Conservation (phyloP, 2,113 vertebrate genomes). For the Stomatorhinus ivindoensis region DNA sequence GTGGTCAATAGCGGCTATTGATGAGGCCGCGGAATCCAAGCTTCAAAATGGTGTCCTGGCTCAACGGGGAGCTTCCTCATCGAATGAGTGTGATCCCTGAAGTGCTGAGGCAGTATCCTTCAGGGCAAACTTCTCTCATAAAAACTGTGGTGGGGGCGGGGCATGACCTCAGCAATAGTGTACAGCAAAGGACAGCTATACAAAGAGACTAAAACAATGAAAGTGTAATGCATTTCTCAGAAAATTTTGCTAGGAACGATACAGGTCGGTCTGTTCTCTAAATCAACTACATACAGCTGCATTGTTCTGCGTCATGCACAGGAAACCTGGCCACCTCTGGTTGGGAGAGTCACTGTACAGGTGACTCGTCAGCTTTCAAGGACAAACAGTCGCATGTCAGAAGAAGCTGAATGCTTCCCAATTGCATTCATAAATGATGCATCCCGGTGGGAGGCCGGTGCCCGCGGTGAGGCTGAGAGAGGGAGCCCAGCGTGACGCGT, state of each 20-base stretch:
- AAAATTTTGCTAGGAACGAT: background rate
- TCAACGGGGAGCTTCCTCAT: background rate
- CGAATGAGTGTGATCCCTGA: conserved; percentile 37
- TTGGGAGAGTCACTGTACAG: background rate
- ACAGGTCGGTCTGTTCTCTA: background rate
- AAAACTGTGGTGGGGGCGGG: too few relatives aligned
- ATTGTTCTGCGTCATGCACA: background rate
- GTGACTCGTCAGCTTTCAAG: conserved; percentile 2
- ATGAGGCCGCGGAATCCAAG: conserved; percentile 40
- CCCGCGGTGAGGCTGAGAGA: background rate
- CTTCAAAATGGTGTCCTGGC: conserved; percentile 45
- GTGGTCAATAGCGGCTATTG: conserved; percentile 57
- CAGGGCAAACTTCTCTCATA: conserved; percentile 44
- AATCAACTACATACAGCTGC: background rate
- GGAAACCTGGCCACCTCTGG: background rate
- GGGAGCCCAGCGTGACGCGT: background rate
- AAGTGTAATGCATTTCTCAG: background rate
- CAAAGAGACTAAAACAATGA: background rate
- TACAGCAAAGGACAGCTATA: background rate
- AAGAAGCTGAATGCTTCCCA: background rate
- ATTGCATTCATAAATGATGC: conserved; percentile 9
- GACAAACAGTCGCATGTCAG: conserved; percentile 1
- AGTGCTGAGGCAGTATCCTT: conserved; percentile 47
- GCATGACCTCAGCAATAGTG: background rate
- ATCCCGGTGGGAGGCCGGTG: background rate